Evolutionary conservation across 35 echinoderm and acorn worm species (phyloP).

Genomic region (Nesometra sesokonis): DNA sequence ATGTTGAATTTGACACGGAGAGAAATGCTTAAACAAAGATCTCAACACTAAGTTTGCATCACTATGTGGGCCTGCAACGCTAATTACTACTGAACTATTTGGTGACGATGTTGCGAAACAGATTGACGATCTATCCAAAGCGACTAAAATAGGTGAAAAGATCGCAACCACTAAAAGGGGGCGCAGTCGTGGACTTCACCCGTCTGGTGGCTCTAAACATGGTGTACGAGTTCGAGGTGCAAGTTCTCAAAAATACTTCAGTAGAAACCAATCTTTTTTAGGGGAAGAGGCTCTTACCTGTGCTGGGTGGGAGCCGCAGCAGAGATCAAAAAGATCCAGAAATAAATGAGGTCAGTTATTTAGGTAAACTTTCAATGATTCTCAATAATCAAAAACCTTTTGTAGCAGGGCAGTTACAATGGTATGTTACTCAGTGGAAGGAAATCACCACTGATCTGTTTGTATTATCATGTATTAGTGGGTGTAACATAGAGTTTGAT

Average conservation of each 20-base stretch:
- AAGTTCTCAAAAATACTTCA: not conserved
- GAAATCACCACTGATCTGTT: slow-evolving; percentile 3
- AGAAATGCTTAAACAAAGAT: not conserved
- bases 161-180: not conserved
- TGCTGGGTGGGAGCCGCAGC: not conserved
- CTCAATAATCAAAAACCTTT: not conserved
- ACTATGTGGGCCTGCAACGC: not conserved
- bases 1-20: not conserved
- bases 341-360: not conserved
- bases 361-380: not conserved
- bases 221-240: not conserved
- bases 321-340: not conserved
- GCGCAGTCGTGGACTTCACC: not conserved
- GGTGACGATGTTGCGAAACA: not conserved
- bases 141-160: not conserved
- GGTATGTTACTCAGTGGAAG: not conserved
- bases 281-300: not conserved
- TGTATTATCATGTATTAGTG: not conserved
- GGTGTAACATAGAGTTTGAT: slow-evolving; percentile 9
- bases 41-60: not conserved
- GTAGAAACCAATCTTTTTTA: not conserved
- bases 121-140: not conserved
- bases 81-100: not conserved
- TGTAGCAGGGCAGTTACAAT: not conserved
- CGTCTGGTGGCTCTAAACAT: not conserved